phyloP scores from a whole-genome alignment of 2,113 vertebrate species.

The Macquaria australasica region DNA sequence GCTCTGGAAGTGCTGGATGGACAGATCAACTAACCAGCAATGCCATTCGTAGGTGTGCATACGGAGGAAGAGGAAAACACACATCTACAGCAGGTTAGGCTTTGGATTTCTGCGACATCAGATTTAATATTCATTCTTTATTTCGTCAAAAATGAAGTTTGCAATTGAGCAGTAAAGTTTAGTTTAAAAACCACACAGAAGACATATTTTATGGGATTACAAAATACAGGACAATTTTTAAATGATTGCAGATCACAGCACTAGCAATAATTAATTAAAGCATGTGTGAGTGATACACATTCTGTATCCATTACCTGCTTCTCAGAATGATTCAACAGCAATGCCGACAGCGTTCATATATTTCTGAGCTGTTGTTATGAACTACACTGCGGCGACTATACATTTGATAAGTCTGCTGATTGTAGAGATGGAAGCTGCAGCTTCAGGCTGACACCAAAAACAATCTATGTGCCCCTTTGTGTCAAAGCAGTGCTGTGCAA shows the following conservation, averaged over 20 bases:
- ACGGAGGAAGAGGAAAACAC: too few relatives aligned
- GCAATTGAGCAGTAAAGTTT: not conserved
- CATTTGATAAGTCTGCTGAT: not conserved
- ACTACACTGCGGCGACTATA: not conserved
- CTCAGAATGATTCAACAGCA: not conserved
- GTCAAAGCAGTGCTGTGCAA: conserved; percentile 31
- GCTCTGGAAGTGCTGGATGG: not conserved
- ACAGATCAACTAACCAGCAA: not conserved
- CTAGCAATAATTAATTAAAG: not conserved
- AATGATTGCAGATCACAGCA: not conserved
- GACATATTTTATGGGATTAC: not conserved
- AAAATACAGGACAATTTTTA: not conserved
- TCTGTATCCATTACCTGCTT: not conserved
- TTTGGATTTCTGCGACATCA: not conserved
- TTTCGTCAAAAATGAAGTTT: not conserved
- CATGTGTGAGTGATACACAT: not conserved
- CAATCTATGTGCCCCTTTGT: conserved; percentile 30
- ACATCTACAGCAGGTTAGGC: too few relatives aligned
- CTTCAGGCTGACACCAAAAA: conserved; percentile 31
- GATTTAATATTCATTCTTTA: not conserved
- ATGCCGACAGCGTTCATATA: not conserved
- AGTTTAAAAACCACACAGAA: not conserved
- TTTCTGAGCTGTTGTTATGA: not conserved
- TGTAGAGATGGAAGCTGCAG: conserved; percentile 1
- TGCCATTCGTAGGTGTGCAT: too few relatives aligned